Base-by-base conservation (phyloP, 2,888 invertebrate genomes). In the Drosophila limbata region DNA sequence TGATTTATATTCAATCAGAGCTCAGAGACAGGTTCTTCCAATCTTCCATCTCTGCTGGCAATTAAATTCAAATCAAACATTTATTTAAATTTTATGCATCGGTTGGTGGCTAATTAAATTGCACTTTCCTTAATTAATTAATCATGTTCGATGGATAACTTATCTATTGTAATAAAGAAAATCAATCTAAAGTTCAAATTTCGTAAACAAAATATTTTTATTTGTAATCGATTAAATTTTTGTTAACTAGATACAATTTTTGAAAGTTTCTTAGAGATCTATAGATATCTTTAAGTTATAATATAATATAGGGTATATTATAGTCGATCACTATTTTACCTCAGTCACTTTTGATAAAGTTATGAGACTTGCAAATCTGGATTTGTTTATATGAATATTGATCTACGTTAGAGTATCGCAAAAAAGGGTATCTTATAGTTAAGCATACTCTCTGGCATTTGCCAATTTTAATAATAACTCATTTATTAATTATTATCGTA, bases 11-110 rank as follows among this genome's bases (percentile, higher is more conserved):
- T 62, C 55, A 71, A 61, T 67, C 61, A 47, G 48, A 39, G 15
- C 50, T 63, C 69, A 25, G 15, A 55, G 57, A 65, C 77, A 62
- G 73, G 73, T 72, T 73, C 72, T 68, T 33, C 28, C 6, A 8
- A 28, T 25, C 28, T n/a, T 17, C 28, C 25, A 13, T 11, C 21
- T 15, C 17, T 11, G 62, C 39, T 62, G 56, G 79, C 90, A 90
- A 90, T 90, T 90, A 91, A 91, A 91, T 90, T 79, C 85, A 90
- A 90, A 90, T 90, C 90, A 91, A 90, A 90, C 81, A 91, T 90
- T 91, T 90, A 90, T 90, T 90, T 85, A 90, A 90, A 90, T 90
- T 86, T 81, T 85, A 84, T 85, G 82, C 90, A 88, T 72, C 81
- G 77, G 72, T 69, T 87, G 90, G 90, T 81, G 89, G 85, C 79